Base-by-base conservation (phyloP, 2,113 vertebrate species). In the Phoenicopterus ruber region DNA sequence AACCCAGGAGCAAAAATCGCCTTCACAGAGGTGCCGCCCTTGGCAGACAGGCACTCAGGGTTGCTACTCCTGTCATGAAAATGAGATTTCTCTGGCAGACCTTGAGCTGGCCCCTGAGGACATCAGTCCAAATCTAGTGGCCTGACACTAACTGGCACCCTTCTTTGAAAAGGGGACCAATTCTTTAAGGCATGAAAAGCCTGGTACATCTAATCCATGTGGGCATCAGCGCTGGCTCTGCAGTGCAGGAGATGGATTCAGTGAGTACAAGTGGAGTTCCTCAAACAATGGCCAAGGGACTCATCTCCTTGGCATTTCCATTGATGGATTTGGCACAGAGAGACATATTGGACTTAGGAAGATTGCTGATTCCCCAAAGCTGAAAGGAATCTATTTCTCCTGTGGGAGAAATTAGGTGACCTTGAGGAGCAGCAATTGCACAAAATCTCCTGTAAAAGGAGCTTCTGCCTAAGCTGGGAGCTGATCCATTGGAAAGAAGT, bases 351-450 rank as follows among this genome's bases (percentile, higher is more conserved):
- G 84, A 69, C 85, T 82, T 57, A 44, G 57, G 73, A 79, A 87
- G 65, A 65, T 14, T 91, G 89, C 91, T 94, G 94, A 87, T 71
- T 79, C 70, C 84, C 61, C 84, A 82, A 70, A 95, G 81, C 65
- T 79, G 91, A 40, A 55, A 80, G 77, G 77, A 89, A 93, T 87
- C 91, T 44, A 5, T 89, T 78, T 38, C 72, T 96, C 91, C 81
- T 47, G 22, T 59, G 83, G 89, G 89, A 94, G 55, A 91, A 91
- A 57, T 28, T 19, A 82, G 73, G 77, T 82, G 89, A 93, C 94
- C 91, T 94, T 87, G 89, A 94, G 77, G 81, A 96, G 25, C 57
- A 85, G 77, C 78, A 71, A 6, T 12, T 49, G 73, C 49, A 65
- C n/a, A 42, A 67, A 83, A 47, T 47, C 42, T 87, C 62, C 62